These are phyloP conservation scores for Centrocercus urophasianus DNA, from an alignment of 2,113 vertebrate genomes.

Conservation along the genomic window DNA sequence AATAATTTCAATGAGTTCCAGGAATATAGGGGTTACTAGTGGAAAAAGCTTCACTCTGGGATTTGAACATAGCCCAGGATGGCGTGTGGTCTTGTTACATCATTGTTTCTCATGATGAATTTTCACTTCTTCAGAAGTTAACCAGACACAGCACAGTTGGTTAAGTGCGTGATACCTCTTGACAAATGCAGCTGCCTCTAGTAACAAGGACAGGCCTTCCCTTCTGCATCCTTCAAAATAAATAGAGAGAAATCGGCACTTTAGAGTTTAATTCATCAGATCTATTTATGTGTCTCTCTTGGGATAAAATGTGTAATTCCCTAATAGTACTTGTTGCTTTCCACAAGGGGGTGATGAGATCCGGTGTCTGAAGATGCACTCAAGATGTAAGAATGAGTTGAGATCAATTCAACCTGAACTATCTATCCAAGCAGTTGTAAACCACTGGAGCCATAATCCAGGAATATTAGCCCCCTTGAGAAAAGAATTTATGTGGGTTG, in stretches of 20 bases:
- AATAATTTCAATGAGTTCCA: background rate
- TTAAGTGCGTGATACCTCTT: background rate
- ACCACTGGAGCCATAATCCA: background rate
- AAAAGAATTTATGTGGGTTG: background rate
- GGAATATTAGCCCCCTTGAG: background rate
- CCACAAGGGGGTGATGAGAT: background rate
- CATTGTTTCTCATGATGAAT: background rate
- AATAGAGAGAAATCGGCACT: background rate
- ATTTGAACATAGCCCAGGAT: background rate
- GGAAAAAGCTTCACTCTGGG: background rate
- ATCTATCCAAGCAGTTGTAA: background rate
- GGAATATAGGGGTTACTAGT: background rate
- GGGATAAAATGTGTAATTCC: background rate
- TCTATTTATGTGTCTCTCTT: background rate
- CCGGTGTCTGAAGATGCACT: background rate
- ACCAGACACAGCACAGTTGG: background rate
- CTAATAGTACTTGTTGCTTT: background rate
- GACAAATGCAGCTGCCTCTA: background rate
- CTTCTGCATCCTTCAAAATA: background rate
- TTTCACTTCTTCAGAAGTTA: conserved; percentile 10
- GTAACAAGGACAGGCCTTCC: background rate
- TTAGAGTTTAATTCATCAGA: background rate
- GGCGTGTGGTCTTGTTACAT: background rate
- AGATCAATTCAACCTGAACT: background rate
- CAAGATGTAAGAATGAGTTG: background rate